These are phyloP conservation scores for Notechis scutatus DNA, from an alignment of 2,113 vertebrate species.

Conservation along the genomic window DNA sequence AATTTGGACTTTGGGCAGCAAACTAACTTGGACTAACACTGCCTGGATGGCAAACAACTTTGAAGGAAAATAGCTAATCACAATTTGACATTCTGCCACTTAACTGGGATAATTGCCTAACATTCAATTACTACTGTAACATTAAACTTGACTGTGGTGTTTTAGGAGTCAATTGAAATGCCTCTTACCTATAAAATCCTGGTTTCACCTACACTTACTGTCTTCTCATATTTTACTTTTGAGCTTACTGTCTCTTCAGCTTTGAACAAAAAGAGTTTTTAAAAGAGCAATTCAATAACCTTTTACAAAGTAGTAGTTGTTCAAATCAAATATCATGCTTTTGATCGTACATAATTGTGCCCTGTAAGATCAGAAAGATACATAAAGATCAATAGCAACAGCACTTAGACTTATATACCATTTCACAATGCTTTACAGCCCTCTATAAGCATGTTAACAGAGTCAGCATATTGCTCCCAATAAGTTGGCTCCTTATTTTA, in stretches of 20 bases:
- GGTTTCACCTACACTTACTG: not conserved
- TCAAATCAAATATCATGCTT: not conserved
- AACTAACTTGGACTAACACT: not conserved
- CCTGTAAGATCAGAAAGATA: too few relatives aligned
- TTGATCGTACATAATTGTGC: not conserved
- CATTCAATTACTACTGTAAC: not conserved
- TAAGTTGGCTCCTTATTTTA: too few relatives aligned
- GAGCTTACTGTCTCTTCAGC: not conserved
- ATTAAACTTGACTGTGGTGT: not conserved
- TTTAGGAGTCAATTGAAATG: not conserved
- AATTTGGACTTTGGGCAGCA: not conserved
- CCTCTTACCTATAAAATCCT: not conserved
- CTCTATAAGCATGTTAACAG: not conserved
- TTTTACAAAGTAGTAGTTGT: not conserved
- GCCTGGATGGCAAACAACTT: not conserved
- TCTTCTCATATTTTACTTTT: not conserved
- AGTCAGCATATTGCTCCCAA: not conserved
- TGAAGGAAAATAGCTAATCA: not conserved
- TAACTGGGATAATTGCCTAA: conserved; percentile 2
- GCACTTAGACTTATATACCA: not conserved
- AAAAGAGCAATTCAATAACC: not conserved
- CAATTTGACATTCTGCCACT: not conserved
- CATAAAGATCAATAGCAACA: not conserved
- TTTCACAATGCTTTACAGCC: not conserved
- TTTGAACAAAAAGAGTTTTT: not conserved